Evolutionary conservation across 1,140 invertebrate species (phyloP).

Genomic region (Drosophila novamexicana): DNA sequence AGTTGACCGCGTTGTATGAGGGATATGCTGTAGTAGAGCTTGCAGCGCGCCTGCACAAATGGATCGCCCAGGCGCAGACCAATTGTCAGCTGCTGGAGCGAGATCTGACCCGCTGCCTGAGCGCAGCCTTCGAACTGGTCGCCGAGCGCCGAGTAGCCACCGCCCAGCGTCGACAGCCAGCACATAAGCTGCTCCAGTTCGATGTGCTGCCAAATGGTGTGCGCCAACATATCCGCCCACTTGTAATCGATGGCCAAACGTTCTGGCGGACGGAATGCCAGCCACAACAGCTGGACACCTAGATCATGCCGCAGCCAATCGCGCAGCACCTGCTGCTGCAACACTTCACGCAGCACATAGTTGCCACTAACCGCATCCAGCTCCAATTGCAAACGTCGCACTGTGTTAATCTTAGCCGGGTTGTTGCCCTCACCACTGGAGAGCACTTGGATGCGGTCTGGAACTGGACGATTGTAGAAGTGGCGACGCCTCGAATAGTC

Average conservation of each 20-base stretch:
- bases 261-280: constrained; percentile 85
- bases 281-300: constrained; percentile 33
- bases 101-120: constrained; percentile 93
- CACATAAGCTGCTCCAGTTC: constrained; percentile 93
- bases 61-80: constrained; percentile 92
- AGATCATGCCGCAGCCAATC: constrained; percentile 11
- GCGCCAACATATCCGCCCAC: constrained; percentile 73
- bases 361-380: constrained; percentile 45
- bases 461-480: constrained; percentile 7
- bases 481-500: constrained; percentile 38
- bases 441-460: not conserved
- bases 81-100: constrained; percentile 90
- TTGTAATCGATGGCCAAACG: constrained; percentile 87
- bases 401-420: not conserved
- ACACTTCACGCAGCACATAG: constrained; percentile 45
- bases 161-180: constrained; percentile 96
- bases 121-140: constrained; percentile 92
- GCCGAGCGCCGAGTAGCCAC: constrained; percentile 95
- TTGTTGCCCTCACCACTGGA: constrained; percentile 2
- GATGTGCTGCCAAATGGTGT: constrained; percentile 83
- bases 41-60: constrained; percentile 89
- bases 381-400: constrained; percentile 21
- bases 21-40: constrained; percentile 92
- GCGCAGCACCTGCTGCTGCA: constrained; percentile 13
- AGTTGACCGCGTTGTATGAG: constrained; percentile 91